Evolutionary conservation across 2,113 vertebrate genomes (phyloP).

Genomic region (Halcyon senegalensis): DNA sequence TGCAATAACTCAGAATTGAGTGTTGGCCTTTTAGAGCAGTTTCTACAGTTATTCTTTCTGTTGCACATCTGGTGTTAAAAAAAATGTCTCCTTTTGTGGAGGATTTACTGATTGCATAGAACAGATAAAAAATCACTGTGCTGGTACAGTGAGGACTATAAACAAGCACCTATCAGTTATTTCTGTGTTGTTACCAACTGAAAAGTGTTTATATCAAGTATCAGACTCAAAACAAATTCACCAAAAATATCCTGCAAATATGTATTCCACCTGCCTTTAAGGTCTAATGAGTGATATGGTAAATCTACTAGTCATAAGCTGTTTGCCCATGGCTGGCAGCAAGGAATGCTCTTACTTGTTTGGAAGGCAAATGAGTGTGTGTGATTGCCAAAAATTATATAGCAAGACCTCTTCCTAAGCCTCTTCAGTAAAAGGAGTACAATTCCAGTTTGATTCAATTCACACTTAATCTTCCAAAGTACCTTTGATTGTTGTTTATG

Average conservation of each 20-base stretch:
- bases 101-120: not conserved
- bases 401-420: not conserved
- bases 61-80: fast-evolving
- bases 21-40: not conserved
- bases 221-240: not conserved
- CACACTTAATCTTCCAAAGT: not conserved
- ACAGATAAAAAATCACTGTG: not conserved
- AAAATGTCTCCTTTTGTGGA: not conserved
- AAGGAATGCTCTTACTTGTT: not conserved
- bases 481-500: not conserved
- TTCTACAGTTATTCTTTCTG: not conserved
- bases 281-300: not conserved
- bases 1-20: not conserved
- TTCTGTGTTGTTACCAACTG: not conserved
- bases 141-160: not conserved
- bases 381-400: not conserved
- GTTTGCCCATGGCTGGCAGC: not conserved
- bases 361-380: not conserved
- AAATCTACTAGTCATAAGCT: not conserved
- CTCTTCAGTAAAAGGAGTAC: not conserved
- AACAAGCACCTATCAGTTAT: not conserved
- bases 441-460: not conserved
- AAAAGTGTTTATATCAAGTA: not conserved
- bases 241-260: not conserved
- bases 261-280: not conserved